Evolutionary conservation across 1,140 invertebrate species (phyloP), one percentile per base, ranked within the genome.

Genomic region (Drusus annulatus): DNA sequence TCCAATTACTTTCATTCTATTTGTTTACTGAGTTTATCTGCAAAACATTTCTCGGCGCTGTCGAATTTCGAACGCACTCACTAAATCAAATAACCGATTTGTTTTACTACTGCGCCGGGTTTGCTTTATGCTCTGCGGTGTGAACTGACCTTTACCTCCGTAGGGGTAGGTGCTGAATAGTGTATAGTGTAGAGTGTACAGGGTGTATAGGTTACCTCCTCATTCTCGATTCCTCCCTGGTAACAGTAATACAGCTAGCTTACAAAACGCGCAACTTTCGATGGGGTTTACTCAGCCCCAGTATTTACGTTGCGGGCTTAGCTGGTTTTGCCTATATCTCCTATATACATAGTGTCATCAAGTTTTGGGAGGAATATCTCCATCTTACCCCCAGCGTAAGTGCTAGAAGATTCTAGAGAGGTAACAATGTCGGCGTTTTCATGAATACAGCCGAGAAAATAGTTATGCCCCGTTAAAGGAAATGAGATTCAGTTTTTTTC

Each of bases 181-280:
- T 36, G 3, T 4, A 3, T 8, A 36, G 0, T 36, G 8, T 36
- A 7, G 4, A 36, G 31, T 7, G 31, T 36, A 7, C 8, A 36
- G 7, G 36, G 36, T 10, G 10, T 13, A 45, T 36, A 7, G 31
- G 31, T 36, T 4, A 54, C 52, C 4, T 54, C 52, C 52, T 54
- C 52, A 15, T 54, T 54, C 52, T n/a, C 52, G 51, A 74, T 76
- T 58, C 60, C 4, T 23, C 51, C 10, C 45, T 52, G 25, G 45
- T 68, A 78, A 62, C 23, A 36, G 56, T 45, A 45, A 45, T 45
- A 45, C 36, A 69, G 63, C 51, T 23, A 78, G 76, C 76, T 78
- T 71, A 69, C 62, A 78, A 77, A 77, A 77, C 76, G 60, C 60
- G 28, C 76, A 78, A 78, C 76, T 78, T 78, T 78, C 62, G 23